A percentile compares a stretch with the other conserved stretches of the same genome.
These are phyloP conservation scores for Apeira syringaria DNA, from an alignment of 2,888 invertebrate species.

Conservation along the genomic window DNA sequence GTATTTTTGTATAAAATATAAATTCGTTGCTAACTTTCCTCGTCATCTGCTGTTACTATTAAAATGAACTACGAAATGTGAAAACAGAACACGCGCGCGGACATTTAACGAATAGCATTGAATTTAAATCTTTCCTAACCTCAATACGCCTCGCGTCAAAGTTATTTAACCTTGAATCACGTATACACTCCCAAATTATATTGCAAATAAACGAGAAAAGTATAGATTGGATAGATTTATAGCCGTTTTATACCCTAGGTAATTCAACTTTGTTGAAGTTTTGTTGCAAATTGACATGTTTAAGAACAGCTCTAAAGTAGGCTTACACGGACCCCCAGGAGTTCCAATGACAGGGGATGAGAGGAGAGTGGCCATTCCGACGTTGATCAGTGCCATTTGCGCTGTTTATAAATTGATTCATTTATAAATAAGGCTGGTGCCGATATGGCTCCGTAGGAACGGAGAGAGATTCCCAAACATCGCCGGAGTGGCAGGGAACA, in stretches of 20 bases:
- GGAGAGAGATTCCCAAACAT: constrained; percentile 55
- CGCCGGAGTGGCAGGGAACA: constrained; percentile 48
- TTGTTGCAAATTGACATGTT: constrained; percentile 57
- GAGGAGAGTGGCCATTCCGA: constrained; percentile 26
- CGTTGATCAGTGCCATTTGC: constrained; percentile 47
- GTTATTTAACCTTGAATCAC: constrained; percentile 36
- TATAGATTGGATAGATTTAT: constrained; percentile 53
- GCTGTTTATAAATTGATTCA: constrained; percentile 58
- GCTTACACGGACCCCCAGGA: constrained; percentile 29
- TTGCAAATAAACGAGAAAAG: constrained; percentile 54
- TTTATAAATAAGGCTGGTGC: constrained; percentile 50
- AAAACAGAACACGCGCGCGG: constrained; percentile 2
- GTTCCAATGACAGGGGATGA: constrained; percentile 34
- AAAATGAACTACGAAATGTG: constrained; percentile 2
- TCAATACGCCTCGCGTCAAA: constrained; percentile 19
- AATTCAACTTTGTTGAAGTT: constrained; percentile 53
- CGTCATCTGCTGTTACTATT: constrained; percentile 16
- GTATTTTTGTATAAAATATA: constrained; percentile 40
- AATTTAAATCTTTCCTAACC: constrained; percentile 10
- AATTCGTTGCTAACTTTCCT: constrained; percentile 18
- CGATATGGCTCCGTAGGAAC: constrained; percentile 51
- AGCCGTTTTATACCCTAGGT: constrained; percentile 49
- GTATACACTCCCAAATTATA: constrained; percentile 48
- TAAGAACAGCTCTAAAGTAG: constrained; percentile 46
- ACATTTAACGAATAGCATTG: background rate